These are phyloP conservation scores for Maconellicoccus hirsutus DNA, from an alignment of 1,140 invertebrate species.

Conservation along the genomic window DNA sequence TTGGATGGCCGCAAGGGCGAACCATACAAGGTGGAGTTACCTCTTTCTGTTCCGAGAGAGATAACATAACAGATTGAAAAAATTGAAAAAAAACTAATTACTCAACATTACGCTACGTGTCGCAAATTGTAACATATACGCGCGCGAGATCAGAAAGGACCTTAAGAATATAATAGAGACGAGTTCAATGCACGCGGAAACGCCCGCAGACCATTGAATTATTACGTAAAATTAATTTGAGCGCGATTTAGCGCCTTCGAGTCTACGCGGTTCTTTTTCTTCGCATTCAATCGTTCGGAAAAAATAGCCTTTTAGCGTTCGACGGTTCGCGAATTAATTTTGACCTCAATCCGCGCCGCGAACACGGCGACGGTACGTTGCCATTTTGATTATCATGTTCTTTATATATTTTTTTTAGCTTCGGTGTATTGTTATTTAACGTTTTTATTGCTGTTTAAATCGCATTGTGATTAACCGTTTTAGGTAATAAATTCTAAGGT, in stretches of 20 bases:
- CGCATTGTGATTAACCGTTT: background rate
- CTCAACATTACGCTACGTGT: background rate
- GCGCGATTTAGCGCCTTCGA: background rate
- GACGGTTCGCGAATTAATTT: background rate
- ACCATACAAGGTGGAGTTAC: background rate
- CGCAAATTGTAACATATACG: background rate
- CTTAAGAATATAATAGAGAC: background rate
- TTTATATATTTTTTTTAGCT: too few relatives aligned
- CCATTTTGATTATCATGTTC: background rate
- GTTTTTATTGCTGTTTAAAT: background rate
- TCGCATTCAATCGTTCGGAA: background rate
- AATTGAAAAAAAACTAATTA: background rate
- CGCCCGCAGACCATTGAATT: background rate
- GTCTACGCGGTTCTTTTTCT: background rate
- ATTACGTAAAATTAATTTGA: background rate
- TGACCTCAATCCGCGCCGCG: background rate
- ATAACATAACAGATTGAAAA: too few relatives aligned
- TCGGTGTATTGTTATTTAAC: background rate
- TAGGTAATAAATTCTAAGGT: background rate
- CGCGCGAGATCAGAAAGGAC: background rate
- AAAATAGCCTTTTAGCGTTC: background rate
- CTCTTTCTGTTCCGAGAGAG: too few relatives aligned
- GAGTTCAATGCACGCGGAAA: constrained; percentile 2
- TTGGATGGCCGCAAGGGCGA: background rate
- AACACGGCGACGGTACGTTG: background rate